Evolutionary conservation across 2,113 vertebrate species (phyloP), one percentile per base, ranked within the genome.

Genomic region (Mesitornis unicolor): DNA sequence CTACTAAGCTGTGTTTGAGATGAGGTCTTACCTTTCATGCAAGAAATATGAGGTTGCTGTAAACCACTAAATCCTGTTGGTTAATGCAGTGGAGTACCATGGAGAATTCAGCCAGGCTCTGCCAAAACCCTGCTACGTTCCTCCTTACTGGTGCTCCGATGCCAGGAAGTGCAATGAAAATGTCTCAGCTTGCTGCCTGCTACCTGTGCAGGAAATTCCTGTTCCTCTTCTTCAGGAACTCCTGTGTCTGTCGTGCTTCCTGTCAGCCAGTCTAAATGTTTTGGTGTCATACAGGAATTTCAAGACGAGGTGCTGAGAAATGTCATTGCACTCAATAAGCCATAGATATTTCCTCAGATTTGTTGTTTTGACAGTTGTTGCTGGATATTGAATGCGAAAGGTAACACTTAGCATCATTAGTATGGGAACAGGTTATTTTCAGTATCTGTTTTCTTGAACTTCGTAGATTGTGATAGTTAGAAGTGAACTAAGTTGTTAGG

Each of bases 171-270:
- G n/a, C 83, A 90, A 63, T 63, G 85, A 84, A 95, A 96, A 93
- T 93, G 38, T 93, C 71, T 77, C 70, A 36, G 82, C 60, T 83
- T 85, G 61, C 75, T 76, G 91, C 70, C 75, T 94, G 50, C 50
- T 96, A 96, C 93, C 95, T 96, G 90, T 70, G 68, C 90, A 95
- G 93, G 96, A 97, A 96, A 81, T 94, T 93, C 92, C 90, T 86
- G 50, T 97, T 97, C 90, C 92, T 89, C 24, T 11, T 73, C 93
- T 85, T 74, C 93, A 95, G 94, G 91, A 97, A 87, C 89, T 87
- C 40, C 63, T 3, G 28, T 91, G 94, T 97, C 95, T 96, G 87
- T 91, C 0, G 0, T 0, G 0, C 73, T 95, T 96, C 95, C 95
- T 95, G 84, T 80, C 75, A 69, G 75, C 79, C 54, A 83, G 89